These are phyloP conservation scores for Mesitornis unicolor DNA, from an alignment of 2,113 vertebrate genomes.

Conservation along the genomic window DNA sequence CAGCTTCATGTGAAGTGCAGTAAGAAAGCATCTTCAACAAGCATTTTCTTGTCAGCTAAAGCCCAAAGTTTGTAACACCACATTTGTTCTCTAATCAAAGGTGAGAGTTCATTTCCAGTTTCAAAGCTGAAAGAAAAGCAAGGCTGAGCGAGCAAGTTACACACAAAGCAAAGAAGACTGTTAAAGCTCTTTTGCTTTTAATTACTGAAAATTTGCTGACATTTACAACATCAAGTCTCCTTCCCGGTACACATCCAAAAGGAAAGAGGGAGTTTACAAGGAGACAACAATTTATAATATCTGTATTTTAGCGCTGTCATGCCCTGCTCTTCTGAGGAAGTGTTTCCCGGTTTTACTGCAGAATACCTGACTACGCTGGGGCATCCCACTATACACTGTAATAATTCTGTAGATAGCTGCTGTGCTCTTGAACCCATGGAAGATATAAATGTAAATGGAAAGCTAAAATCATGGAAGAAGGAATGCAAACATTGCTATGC, in stretches of 20 bases:
- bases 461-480: background rate
- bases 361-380: background rate
- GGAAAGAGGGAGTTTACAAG: background rate
- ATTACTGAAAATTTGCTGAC: background rate
- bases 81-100: background rate
- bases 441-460: background rate
- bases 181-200: too few relatives aligned
- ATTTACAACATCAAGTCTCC: background rate
- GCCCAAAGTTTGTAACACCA: background rate
- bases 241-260: background rate
- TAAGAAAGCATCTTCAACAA: background rate
- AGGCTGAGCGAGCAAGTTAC: too few relatives aligned
- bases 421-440: background rate
- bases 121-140: background rate
- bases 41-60: background rate
- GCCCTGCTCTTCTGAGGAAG: background rate
- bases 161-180: too few relatives aligned
- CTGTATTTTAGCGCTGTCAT: background rate
- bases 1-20: background rate
- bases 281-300: background rate
- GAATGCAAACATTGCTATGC: rapidly evolving
- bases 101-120: background rate
- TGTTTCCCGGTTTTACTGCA: background rate
- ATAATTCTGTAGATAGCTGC: background rate
- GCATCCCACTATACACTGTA: background rate